Base-by-base conservation (phyloP, 2,797 vertebrate species). In the Todus mexicanus region DNA sequence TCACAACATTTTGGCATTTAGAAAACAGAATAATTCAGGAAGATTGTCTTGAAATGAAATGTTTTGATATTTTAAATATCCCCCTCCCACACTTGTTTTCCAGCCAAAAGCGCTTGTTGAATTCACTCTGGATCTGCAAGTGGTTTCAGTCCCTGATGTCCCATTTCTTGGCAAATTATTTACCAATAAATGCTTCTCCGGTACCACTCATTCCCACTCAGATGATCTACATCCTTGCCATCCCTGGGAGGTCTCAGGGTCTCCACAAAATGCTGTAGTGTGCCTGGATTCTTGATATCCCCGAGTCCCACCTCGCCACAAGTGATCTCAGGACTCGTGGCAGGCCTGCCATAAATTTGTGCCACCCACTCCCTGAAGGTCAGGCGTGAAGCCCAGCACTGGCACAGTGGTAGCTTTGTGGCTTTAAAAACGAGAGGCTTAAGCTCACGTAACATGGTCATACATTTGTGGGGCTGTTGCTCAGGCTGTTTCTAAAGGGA, bases 51-150 rank as follows among this genome's bases (percentile, higher is more conserved):
- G 84, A 93, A 94, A 85, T 83, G 50, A 87, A 89, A 77, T 59
- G 21, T 69, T 92, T 80, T 57, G 50, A 80, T 94, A 92, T 80
- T 93, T 95, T 80, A 92, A 90, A 90, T 64, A 61, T 84, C 48
- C 3, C 1, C 77, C 53, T 85, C 73, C 82, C 76, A 89, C 76
- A 37, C 65, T 87, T 0, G 0, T 47, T 82, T 80, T 87, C 22
- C 35, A 77, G 65, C 59, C 65, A 80, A 57, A 89, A 87, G 8
- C 29, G 10, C 50, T 54, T 63, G 38, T 17, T 72, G 50, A 83
- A n/a, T 74, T 74, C n/a, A 42, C 25, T 73, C 84, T 69, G 54
- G 78, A 59, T 78, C 65, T 85, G 72, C 61, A 84, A 45, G 18
- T 65, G 7, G 14, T 75, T 77, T 74, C 5, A 15, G 74, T 74